Evolutionary conservation across 2,797 vertebrate species (phyloP).

Genomic region (Buceros bicornis): DNA sequence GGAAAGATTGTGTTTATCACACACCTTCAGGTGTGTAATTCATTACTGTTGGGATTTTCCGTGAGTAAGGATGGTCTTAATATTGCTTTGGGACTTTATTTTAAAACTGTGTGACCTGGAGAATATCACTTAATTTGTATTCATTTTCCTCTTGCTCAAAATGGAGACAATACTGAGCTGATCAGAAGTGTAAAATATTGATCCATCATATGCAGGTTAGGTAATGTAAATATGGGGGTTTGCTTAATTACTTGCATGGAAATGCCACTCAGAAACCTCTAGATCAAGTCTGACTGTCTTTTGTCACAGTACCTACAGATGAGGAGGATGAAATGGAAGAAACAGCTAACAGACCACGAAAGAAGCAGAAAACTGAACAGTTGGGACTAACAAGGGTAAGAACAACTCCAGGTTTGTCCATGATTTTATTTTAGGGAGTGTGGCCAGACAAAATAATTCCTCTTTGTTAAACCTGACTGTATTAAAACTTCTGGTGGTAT

Average conservation of each 20-base stretch:
- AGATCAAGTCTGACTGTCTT: neutral
- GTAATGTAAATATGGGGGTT: neutral
- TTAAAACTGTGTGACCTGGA: neutral
- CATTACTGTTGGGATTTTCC: neutral
- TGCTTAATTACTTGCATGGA: neutral
- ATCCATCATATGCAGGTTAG: neutral
- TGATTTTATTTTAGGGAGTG: neutral
- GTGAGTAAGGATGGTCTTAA: neutral
- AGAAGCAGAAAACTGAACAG: conserved; percentile 97
- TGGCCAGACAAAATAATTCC: neutral
- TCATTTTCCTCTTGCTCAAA: neutral
- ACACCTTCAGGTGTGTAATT: too few relatives aligned
- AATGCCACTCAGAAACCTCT: neutral
- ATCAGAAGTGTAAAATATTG: neutral
- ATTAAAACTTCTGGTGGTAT: neutral
- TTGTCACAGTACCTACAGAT: conserved; percentile 88
- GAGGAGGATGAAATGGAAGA: conserved; percentile 93
- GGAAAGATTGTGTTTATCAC: neutral
- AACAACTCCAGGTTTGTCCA: neutral
- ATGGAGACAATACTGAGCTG: neutral
- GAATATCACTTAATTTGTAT: neutral
- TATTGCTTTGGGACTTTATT: neutral
- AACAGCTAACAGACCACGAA: conserved; percentile 88
- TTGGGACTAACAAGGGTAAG: conserved; percentile 92
- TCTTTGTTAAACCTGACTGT: neutral